phyloP scores from a whole-genome alignment of 2,113 vertebrate species.

The Seriola dumerili region DNA sequence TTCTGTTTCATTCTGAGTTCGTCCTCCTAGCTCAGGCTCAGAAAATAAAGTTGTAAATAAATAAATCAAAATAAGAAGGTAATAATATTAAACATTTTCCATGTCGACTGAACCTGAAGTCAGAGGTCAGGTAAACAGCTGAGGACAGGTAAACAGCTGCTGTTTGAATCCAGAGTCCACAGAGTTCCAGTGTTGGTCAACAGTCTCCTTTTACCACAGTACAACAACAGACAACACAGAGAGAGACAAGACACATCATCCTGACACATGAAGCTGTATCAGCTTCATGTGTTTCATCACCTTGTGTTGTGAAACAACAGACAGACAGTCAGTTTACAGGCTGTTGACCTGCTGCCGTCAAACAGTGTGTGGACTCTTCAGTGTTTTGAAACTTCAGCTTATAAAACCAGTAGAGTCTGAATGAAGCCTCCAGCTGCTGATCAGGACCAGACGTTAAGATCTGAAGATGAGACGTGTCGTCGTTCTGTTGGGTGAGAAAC shows the following conservation, averaged over 20 bases:
- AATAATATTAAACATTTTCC: background rate
- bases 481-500: conserved; percentile 52
- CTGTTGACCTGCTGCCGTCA: background rate
- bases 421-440: rapidly evolving
- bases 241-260: too few species aligned
- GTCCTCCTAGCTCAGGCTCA: too few species aligned
- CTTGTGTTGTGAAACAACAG: conserved; percentile 1
- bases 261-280: too few species aligned
- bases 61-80: too few species aligned
- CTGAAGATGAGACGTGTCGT: conserved; percentile 40
- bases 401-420: conserved; percentile 8
- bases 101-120: background rate
- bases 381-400: background rate
- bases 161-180: conserved; percentile 10
- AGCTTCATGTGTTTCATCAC: too few species aligned
- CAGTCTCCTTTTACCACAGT: too few species aligned
- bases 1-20: too few species aligned
- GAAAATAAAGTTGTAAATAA: too few species aligned
- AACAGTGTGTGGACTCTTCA: conserved; percentile 1
- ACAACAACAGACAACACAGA: too few species aligned
- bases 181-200: background rate
- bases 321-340: background rate
- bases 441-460: background rate
- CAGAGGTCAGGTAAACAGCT: conserved; percentile 6
- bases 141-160: background rate